These are phyloP conservation scores for Rostratula benghalensis DNA, from an alignment of 2,113 vertebrate species.

Conservation along the genomic window DNA sequence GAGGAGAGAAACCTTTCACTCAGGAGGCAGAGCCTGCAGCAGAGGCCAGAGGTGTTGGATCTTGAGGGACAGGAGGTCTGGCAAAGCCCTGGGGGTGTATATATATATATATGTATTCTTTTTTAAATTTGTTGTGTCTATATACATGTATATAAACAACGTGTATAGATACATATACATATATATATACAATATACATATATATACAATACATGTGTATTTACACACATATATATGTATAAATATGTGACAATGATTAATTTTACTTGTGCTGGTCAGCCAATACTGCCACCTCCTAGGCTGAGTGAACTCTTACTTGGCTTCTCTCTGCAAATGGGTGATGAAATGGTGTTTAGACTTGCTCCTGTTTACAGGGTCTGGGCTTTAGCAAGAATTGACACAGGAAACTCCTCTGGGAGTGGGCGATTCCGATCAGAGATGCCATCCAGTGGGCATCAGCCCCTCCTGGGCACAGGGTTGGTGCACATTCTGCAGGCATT, in stretches of 20 bases:
- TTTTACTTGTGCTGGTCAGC: background rate
- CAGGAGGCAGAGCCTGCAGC: background rate
- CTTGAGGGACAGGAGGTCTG: background rate
- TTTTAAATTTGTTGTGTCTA: too few relatives aligned
- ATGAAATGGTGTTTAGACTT: background rate
- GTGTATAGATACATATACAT: too few relatives aligned
- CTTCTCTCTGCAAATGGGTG: background rate
- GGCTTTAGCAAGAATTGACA: background rate
- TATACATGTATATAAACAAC: too few relatives aligned
- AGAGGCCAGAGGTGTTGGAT: background rate
- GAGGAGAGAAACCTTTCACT: background rate
- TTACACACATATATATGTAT: too few relatives aligned
- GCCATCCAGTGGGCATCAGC: constrained; percentile 17
- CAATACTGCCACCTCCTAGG: rapidly evolving
- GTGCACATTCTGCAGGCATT: rapidly evolving
- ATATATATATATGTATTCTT: background rate
- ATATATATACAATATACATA: too few relatives aligned
- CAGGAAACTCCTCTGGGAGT: background rate
- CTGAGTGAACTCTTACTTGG: rapidly evolving
- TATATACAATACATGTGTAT: too few relatives aligned
- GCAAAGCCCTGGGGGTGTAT: background rate
- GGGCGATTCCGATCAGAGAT: background rate
- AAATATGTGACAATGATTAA: rapidly evolving
- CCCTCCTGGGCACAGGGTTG: background rate
- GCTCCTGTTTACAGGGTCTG: background rate